Conservation (phyloP, 2,888 invertebrate species). For the Apoda limacodes region DNA sequence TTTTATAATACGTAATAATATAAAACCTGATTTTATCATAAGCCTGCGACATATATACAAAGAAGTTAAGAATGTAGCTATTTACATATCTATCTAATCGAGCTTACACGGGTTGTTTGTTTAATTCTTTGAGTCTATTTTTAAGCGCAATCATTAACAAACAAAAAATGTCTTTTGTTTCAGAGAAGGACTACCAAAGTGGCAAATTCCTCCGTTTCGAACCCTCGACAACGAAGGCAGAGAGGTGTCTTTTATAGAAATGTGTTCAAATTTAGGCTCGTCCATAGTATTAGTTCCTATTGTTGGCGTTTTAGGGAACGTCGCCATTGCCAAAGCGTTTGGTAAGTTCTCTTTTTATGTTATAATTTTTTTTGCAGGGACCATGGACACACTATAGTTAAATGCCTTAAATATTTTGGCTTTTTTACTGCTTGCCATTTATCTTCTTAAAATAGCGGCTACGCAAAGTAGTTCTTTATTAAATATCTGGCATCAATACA, state of each 20-base stretch:
- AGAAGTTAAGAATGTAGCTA: too few species aligned
- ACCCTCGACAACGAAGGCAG: slow-evolving; percentile 67
- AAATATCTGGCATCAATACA: too few species aligned
- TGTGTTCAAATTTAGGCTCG: slow-evolving; percentile 84
- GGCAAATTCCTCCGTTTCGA: slow-evolving; percentile 78
- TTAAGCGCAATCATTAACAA: slow-evolving; percentile 9
- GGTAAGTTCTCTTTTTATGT: slow-evolving; percentile 74
- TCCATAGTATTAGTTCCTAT: slow-evolving; percentile 89
- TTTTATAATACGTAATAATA: too few species aligned
- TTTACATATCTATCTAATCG: too few species aligned
- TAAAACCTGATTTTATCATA: too few species aligned
- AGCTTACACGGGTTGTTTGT: background rate
- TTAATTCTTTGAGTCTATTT: slow-evolving; percentile 9
- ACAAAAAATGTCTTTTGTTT: slow-evolving; percentile 20
- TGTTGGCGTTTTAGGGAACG: slow-evolving; percentile 91
- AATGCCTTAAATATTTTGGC: too few species aligned
- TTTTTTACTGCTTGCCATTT: too few species aligned
- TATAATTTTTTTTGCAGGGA: too few species aligned
- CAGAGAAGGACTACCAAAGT: slow-evolving; percentile 78
- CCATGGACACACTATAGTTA: too few species aligned
- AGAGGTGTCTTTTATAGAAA: slow-evolving; percentile 73
- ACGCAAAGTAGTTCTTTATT: too few species aligned
- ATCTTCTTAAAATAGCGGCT: too few species aligned
- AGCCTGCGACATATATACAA: too few species aligned
- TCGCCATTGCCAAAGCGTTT: slow-evolving; percentile 96